Evolutionary conservation across 2,113 vertebrate genomes (phyloP).

Genomic region (Natator depressus): DNA sequence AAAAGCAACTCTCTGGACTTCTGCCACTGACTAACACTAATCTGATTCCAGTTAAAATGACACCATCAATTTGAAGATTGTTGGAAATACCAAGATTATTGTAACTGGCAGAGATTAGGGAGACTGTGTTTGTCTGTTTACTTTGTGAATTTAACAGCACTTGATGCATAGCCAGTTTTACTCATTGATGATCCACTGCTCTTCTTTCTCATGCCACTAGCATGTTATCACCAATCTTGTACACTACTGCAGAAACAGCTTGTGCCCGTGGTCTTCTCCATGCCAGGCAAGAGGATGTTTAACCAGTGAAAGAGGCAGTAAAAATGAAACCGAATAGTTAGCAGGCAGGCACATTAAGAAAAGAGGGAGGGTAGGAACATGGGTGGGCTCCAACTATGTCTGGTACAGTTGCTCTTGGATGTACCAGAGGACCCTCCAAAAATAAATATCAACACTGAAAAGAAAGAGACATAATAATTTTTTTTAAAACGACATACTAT

Average conservation of each 20-base stretch:
- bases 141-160: background rate
- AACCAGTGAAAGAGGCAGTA: background rate
- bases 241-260: background rate
- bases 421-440: background rate
- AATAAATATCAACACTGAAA: background rate
- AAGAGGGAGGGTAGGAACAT: background rate
- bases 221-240: background rate
- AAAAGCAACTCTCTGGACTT: accelerated
- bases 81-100: background rate
- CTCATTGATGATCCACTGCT: background rate
- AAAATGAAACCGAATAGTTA: background rate
- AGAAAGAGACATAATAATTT: background rate
- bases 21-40: background rate
- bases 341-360: background rate
- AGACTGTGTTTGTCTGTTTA: background rate
- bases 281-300: background rate
- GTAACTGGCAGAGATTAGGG: background rate
- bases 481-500: background rate
- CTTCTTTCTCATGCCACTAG: background rate
- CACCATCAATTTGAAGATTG: background rate
- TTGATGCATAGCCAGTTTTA: background rate
- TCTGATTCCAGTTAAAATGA: background rate
- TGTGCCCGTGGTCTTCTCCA: background rate
- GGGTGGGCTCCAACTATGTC: background rate
- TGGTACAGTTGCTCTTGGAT: background rate